phyloP scores from a whole-genome alignment of 1,140 invertebrate species.

The Drosophila fuyamai region DNA sequence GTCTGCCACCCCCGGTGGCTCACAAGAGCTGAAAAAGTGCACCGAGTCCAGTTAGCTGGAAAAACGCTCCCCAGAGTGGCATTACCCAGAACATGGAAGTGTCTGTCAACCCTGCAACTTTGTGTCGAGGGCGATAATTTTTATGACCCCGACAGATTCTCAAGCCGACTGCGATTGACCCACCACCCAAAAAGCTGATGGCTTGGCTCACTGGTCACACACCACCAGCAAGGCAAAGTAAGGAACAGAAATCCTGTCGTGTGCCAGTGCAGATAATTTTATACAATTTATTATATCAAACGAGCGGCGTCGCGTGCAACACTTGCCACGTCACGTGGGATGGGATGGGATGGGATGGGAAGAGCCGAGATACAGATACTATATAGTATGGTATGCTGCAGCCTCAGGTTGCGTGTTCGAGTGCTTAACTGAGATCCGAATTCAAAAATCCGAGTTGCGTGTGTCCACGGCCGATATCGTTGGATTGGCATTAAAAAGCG shows the following conservation, averaged over 20 bases:
- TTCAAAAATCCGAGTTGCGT: slow-evolving; percentile 49
- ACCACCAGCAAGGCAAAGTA: slow-evolving; percentile 6
- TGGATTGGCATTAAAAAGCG: slow-evolving; percentile 75
- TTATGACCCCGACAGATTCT: slow-evolving; percentile 74
- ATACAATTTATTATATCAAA: slow-evolving; percentile 78
- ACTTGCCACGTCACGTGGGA: slow-evolving; percentile 71
- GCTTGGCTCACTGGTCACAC: slow-evolving; percentile 43
- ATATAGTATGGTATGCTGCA: slow-evolving; percentile 9
- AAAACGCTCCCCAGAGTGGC: slow-evolving; percentile 79
- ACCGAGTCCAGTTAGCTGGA: slow-evolving; percentile 60
- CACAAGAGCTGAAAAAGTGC: slow-evolving; percentile 40
- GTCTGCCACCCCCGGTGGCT: slow-evolving; percentile 57
- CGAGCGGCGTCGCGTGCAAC: slow-evolving; percentile 73
- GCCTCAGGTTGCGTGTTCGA: slow-evolving; percentile 70
- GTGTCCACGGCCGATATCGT: slow-evolving; percentile 42
- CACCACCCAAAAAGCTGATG: slow-evolving; percentile 56
- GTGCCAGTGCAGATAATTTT: slow-evolving; percentile 78
- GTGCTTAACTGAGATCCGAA: slow-evolving; percentile 65
- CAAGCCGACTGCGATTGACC: slow-evolving; percentile 74
- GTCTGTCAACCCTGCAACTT: slow-evolving; percentile 60
- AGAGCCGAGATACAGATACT: slow-evolving; percentile 43
- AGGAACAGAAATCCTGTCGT: slow-evolving; percentile 50
- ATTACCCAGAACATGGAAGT: slow-evolving; percentile 44
- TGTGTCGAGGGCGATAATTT: slow-evolving; percentile 76
- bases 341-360: not conserved